Evolutionary conservation across 2,113 vertebrate genomes (phyloP), one percentile per base, ranked within the genome.

Genomic region (Xenotilapia flavipinnis): DNA sequence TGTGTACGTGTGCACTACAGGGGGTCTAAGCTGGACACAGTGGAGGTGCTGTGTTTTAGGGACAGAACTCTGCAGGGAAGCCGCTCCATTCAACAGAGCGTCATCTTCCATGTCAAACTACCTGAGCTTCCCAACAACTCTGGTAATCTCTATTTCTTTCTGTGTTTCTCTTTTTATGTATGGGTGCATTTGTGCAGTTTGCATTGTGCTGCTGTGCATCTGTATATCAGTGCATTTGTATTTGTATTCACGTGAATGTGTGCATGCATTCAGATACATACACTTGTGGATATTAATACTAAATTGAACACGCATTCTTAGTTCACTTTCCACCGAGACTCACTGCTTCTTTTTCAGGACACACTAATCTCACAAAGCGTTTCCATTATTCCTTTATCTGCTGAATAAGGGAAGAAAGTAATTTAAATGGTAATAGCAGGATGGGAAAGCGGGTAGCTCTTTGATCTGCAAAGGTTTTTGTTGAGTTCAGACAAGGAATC

Each of bases 21-120:
- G 98, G 97, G 97, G 28, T 94, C 93, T 4, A 79, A 90, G 85
- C 79, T 98, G 88, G 97, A 97, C 84, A 92, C 94, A 1, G 62
- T 99, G 49, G 97, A 99, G 92, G 96, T 99, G 56, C 94, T 99
- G 40, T 99, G 98, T 93, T 98, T 98, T 91, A 96, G 98, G 75
- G 98, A 99, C 91, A 95, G 98, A 70, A 99, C 98, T 65, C 93
- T 98, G 93, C 98, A 99, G 85, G 99, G 98, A 4, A 91, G 90
- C 10, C 97, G 98, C 86, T 97, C 98, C 28, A 89, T 97, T 83
- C 92, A 96, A 11, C 99, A 99, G 95, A 99, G 98, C 89, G 95
- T 98, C 83, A 58, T 98, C 92, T 97, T 99, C 90, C 97, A 98
- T 94, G 95, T 99, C 93, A 96, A 96, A 80, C 96, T 99, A 65